Percentiles rank a stretch among this genome's conserved stretches.
Evolutionary conservation across 2,113 vertebrate genomes (phyloP).

Genomic region (Aepyceros melampus): DNA sequence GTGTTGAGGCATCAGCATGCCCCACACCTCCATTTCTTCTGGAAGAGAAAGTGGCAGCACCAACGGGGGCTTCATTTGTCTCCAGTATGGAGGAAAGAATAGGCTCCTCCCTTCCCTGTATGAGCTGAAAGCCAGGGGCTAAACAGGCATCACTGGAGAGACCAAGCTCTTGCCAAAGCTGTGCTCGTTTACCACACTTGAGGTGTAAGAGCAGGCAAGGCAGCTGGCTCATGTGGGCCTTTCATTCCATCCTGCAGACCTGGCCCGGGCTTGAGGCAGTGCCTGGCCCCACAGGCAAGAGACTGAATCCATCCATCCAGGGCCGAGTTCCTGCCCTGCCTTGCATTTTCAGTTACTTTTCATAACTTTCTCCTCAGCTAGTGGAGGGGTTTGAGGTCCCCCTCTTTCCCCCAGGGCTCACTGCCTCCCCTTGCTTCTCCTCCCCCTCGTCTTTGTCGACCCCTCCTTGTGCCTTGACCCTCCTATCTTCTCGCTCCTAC

Average conservation of each 20-base stretch:
- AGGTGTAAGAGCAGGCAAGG: neutral
- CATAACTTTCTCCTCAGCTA: neutral
- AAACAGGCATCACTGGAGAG: neutral
- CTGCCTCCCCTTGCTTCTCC: neutral
- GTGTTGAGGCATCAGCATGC: rapidly evolving
- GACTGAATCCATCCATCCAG: neutral
- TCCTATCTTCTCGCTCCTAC: neutral
- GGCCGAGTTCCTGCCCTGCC: neutral
- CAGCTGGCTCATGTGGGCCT: neutral
- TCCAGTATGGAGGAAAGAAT: neutral
- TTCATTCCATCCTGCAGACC: neutral
- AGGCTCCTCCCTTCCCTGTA: neutral
- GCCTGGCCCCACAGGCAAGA: neutral
- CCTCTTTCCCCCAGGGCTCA: neutral
- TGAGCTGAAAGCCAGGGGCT: neutral
- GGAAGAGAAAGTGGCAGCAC: neutral
- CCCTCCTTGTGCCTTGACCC: neutral
- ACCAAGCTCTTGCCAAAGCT: neutral
- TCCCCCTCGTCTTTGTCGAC: neutral
- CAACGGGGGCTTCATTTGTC: rapidly evolving
- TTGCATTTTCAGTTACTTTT: neutral
- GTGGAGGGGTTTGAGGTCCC: neutral
- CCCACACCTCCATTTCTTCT: neutral
- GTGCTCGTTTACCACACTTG: neutral
- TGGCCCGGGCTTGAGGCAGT: neutral